Conservation (phyloP, 1,140 invertebrate species). For the Apis laboriosa region DNA sequence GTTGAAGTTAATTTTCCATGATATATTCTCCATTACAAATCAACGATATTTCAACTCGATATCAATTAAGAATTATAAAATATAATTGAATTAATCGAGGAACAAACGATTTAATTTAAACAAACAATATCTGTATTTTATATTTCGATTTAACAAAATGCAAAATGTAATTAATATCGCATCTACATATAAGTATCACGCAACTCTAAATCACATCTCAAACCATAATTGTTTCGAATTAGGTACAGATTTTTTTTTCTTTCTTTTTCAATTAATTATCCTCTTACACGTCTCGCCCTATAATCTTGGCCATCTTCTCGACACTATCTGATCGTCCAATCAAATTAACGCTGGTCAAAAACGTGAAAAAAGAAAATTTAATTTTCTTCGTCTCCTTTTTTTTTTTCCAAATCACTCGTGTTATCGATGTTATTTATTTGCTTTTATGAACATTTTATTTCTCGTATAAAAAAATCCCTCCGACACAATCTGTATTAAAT, state of each 20-base stretch:
- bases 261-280: slow-evolving; percentile 5
- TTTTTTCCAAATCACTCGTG: too few relatives aligned
- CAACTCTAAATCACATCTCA: neutral
- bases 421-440: too few relatives aligned
- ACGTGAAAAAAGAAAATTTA: neutral
- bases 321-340: neutral
- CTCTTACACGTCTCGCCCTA: neutral
- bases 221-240: slow-evolving; percentile 11
- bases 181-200: neutral
- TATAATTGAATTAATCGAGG: slow-evolving; percentile 4
- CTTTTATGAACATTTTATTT: too few relatives aligned
- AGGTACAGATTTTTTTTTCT: too few relatives aligned
- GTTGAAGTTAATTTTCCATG: neutral
- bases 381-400: neutral
- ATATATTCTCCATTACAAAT: slow-evolving; percentile 2
- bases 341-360: neutral
- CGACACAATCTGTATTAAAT: too few relatives aligned
- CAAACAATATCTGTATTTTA: neutral
- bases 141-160: neutral
- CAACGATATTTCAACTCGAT: neutral
- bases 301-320: neutral
- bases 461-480: too few relatives aligned
- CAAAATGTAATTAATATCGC: slow-evolving; percentile 13
- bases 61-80: slow-evolving; percentile 16
- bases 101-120: neutral